Percentiles rank a stretch among this genome's conserved stretches.
Evolutionary conservation across 2,797 vertebrate species (phyloP).

Genomic region (Cuculus canorus): DNA sequence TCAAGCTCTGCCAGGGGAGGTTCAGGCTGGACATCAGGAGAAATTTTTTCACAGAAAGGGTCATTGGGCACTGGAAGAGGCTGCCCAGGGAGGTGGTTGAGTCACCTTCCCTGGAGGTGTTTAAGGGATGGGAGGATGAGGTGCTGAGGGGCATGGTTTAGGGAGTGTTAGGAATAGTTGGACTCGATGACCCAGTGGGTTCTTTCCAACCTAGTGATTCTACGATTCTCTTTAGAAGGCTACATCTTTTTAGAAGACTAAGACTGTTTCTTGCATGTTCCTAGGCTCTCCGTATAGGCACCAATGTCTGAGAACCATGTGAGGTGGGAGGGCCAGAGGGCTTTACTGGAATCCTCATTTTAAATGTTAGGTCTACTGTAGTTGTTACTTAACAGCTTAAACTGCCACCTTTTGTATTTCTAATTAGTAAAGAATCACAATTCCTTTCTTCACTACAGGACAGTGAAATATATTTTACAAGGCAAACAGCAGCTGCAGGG

Average conservation of each 20-base stretch:
- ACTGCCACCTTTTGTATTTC: constrained; percentile 2
- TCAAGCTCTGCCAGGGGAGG: no score
- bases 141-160: no score
- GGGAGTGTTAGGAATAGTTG: no score
- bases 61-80: no score
- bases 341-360: not conserved
- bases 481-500: constrained; percentile 38
- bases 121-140: no score
- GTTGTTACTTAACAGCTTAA: not conserved
- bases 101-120: no score
- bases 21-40: no score
- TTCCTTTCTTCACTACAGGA: not conserved
- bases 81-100: no score
- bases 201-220: no score
- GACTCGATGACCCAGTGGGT: no score
- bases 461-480: constrained; percentile 24
- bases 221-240: no score
- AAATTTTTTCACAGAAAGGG: no score
- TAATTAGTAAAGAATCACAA: not conserved
- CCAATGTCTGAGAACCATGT: not conserved
- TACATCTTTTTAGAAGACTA: not conserved
- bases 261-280: not conserved
- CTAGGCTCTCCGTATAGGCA: not conserved
- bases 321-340: not conserved
- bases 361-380: not conserved